Evolutionary conservation across 2,888 invertebrate genomes (phyloP), one percentile per base, ranked within the genome.

Genomic region (Heliconius erato): DNA sequence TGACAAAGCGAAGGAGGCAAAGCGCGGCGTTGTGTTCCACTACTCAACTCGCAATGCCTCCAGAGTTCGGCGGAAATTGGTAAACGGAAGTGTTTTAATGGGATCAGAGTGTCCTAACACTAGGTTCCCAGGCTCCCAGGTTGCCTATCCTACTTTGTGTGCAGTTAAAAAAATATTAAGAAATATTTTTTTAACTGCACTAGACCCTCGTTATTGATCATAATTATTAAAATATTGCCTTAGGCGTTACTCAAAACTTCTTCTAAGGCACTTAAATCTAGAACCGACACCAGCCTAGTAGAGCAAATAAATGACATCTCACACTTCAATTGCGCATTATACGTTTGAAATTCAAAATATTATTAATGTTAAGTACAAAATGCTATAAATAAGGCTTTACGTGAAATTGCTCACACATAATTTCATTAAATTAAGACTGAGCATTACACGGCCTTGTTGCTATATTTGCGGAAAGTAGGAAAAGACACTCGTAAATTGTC

Each of bases 401-500:
- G 40, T n/a, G 35, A 26, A 40, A 35, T 76, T 59, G 35, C 9
- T 76, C 16, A 26, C 40, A 40, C 16, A 40, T 76, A 16, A 76
- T 76, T 35, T 76, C 16, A 76, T 63, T 76, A 35, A 63, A 0
- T 16, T 63, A 40, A 76, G 35, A 40, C 63, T 35, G 26, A 26
- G n/a, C 63, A n/a, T 35, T 35, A 59, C 59, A 12, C 19, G 40
- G 44, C 23, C 0, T 23, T 44, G 14, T 23, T 77, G 40, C 14
- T 63, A 26, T 44, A 76, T 44, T 77, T 35, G 19, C 35, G 35
- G 35, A 26, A 63, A 35, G 59, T 76, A 59, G n/a, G 76, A 54
- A 81, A 77, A 77, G 23, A 69, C 35, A 76, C 54, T 76, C 54
- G 69, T 77, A 69, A 81, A 77, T 65, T 68, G 54, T 77, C n/a